A percentile compares a stretch with the other conserved stretches of the same genome.
Evolutionary conservation across 2,797 vertebrate genomes (phyloP).

Genomic region (Sebastolobus alascanus): DNA sequence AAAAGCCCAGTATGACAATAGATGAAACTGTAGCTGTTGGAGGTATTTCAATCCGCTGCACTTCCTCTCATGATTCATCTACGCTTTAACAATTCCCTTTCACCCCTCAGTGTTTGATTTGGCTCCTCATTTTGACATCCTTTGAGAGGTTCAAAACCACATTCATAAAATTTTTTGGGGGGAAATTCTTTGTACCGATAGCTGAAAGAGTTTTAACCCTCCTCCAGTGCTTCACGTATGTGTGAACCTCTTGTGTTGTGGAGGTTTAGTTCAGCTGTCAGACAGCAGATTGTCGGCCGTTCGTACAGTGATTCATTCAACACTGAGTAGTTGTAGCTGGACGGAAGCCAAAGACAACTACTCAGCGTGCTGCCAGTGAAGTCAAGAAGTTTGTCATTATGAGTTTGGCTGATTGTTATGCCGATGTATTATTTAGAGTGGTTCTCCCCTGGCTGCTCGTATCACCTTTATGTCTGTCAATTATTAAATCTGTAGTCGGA

Average conservation of each 20-base stretch:
- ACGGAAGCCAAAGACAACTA: conserved; percentile 15
- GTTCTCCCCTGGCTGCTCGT: neutral
- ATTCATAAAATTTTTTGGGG: neutral
- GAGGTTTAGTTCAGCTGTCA: conserved; percentile 31
- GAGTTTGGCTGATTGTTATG: neutral
- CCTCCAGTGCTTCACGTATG: neutral
- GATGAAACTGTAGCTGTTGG: conserved; percentile 24
- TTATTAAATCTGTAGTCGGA: neutral
- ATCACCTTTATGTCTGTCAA: conserved; percentile 3
- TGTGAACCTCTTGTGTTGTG: neutral
- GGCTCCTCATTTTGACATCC: conserved; percentile 9
- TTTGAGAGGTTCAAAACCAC: conserved; percentile 29
- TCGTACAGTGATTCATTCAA: conserved; percentile 1
- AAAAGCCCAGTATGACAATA: neutral
- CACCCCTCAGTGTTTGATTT: conserved; percentile 34
- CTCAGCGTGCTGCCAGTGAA: neutral
- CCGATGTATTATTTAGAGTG: neutral
- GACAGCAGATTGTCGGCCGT: neutral
- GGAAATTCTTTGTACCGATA: conserved; percentile 5
- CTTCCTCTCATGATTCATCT: conserved; percentile 21
- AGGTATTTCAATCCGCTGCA: conserved; percentile 6
- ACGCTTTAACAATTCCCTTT: conserved; percentile 31
- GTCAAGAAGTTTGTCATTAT: neutral
- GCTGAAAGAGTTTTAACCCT: conserved; percentile 21
- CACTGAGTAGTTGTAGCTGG: neutral